Evolutionary conservation across 2,113 vertebrate genomes (phyloP).

Genomic region (Dasypus novemcinctus): DNA sequence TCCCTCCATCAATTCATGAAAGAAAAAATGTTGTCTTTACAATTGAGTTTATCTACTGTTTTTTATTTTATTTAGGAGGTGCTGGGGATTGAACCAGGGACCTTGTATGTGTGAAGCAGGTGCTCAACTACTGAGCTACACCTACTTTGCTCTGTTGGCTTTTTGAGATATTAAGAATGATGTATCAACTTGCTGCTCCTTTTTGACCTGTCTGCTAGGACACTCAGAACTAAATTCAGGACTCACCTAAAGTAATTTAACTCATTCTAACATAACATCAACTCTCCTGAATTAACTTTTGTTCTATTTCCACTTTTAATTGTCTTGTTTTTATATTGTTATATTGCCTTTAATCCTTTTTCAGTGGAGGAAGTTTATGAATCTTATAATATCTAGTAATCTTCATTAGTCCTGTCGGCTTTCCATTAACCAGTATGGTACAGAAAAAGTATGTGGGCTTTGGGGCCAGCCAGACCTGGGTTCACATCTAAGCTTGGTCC

Average conservation of each 20-base stretch:
- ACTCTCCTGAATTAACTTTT: not conserved
- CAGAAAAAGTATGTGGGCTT: not conserved
- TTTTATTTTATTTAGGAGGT: no score
- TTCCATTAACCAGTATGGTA: not conserved
- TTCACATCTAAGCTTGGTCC: not conserved
- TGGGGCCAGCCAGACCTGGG: not conserved
- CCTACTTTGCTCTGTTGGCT: not conserved
- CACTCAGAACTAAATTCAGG: not conserved
- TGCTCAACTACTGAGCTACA: not conserved
- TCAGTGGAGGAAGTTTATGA: not conserved
- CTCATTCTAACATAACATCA: not conserved
- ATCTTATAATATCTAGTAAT: not conserved
- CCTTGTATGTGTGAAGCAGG: no score
- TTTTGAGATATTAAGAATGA: slow-evolving; percentile 2
- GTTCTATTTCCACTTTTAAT: not conserved
- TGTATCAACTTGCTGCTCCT: not conserved
- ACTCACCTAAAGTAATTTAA: not conserved
- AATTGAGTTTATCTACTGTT: not conserved
- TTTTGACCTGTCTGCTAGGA: not conserved
- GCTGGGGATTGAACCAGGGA: no score
- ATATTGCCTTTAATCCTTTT: not conserved
- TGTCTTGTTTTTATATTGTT: not conserved
- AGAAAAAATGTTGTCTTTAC: not conserved
- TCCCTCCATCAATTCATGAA: not conserved
- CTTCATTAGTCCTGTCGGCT: not conserved